A percentile compares a stretch with the other conserved stretches of the same genome.
Evolutionary conservation across 2,888 invertebrate genomes (phyloP).

Genomic region (Venusia cambrica): DNA sequence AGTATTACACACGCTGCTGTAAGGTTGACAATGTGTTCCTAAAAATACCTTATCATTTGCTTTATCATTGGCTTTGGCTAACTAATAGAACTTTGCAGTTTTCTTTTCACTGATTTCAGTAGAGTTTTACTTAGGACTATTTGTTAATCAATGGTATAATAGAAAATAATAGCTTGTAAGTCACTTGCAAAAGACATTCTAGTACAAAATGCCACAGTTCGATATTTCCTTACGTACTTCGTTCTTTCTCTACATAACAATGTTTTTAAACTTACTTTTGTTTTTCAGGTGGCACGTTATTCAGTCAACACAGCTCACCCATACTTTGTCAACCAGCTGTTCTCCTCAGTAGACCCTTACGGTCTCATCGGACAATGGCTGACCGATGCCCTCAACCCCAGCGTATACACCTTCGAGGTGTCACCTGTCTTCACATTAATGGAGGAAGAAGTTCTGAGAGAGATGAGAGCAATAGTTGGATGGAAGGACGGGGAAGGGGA

Average conservation of each 20-base stretch:
- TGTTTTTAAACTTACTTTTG: neutral
- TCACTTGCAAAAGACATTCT: no score
- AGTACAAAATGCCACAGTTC: no score
- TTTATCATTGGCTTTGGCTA: neutral
- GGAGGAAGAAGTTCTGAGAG: slow-evolving; percentile 90
- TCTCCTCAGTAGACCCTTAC: slow-evolving; percentile 91
- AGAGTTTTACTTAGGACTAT: no score
- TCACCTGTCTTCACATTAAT: slow-evolving; percentile 93
- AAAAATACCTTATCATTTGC: neutral
- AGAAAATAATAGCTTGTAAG: no score
- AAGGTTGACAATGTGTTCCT: no score
- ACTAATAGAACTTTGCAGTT: no score
- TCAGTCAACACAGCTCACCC: slow-evolving; percentile 96
- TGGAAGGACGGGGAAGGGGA: slow-evolving; percentile 88
- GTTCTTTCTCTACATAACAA: no score
- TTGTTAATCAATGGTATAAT: no score
- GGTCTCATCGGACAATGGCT: slow-evolving; percentile 92
- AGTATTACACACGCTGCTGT: no score
- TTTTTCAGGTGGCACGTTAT: slow-evolving; percentile 80
- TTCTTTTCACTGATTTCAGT: no score
- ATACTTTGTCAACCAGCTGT: slow-evolving; percentile 93
- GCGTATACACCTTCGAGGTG: slow-evolving; percentile 94
- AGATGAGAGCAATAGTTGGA: slow-evolving; percentile 90
- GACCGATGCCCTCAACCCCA: slow-evolving; percentile 91
- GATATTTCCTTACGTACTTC: no score